A percentile compares a stretch with the other conserved stretches of the same genome.
phyloP scores from a whole-genome alignment of 1,140 invertebrate genomes.

The Ruditapes philippinarum region DNA sequence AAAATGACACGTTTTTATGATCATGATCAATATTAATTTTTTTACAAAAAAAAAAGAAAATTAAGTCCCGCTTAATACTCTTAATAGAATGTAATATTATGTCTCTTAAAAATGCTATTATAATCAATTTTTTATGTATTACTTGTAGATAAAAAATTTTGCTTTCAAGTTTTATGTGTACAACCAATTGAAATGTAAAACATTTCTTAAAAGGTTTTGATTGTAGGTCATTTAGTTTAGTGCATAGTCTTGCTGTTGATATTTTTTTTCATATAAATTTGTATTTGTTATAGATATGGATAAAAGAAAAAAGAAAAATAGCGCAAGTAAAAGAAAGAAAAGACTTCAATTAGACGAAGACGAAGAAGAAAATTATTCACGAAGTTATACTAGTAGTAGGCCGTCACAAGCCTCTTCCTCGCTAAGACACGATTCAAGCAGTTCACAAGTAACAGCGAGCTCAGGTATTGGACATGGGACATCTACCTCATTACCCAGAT shows the following conservation, averaged over 20 bases:
- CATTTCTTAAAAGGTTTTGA: too few species aligned
- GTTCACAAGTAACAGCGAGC: not conserved
- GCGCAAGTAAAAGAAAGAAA: not conserved
- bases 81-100: too few species aligned
- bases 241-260: not conserved
- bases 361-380: not conserved
- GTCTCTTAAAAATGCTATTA: too few species aligned
- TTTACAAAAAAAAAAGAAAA: too few species aligned
- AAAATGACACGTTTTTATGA: too few species aligned
- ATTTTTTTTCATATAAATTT: not conserved
- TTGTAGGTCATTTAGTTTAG: too few species aligned
- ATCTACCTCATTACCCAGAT: not conserved
- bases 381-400: not conserved
- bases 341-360: conserved; percentile 4
- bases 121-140: too few species aligned
- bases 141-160: too few species aligned
- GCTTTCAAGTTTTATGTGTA: too few species aligned
- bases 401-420: not conserved
- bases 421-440: not conserved
- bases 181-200: too few species aligned
- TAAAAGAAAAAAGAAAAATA: conserved; percentile 9
- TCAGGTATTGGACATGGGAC: not conserved
- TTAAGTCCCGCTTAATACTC: too few species aligned
- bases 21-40: too few species aligned
- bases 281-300: conserved; percentile 2